Evolutionary conservation across 2,113 vertebrate genomes (phyloP).

Genomic region (Pangasianodon hypophthalmus): DNA sequence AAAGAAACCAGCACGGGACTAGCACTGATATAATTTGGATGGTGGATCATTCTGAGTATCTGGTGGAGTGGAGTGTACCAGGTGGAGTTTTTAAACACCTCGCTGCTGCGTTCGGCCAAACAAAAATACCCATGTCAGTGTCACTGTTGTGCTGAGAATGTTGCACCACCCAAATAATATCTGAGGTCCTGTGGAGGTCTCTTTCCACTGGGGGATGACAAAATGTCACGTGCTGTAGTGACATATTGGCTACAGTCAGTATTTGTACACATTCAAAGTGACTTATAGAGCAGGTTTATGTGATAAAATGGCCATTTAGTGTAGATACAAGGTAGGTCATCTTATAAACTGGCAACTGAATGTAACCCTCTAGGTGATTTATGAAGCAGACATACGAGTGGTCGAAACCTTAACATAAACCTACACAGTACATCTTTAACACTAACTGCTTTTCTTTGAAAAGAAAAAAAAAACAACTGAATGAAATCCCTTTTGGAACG

Average conservation of each 20-base stretch:
- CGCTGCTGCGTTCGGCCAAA: not conserved
- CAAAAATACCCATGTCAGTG: not conserved
- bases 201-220: not conserved
- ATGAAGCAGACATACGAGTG: not conserved
- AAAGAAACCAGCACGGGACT: not conserved
- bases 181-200: not conserved
- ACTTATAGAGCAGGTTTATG: not conserved
- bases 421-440: not conserved
- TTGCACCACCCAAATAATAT: not conserved
- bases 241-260: not conserved
- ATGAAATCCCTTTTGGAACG: not conserved
- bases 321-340: not conserved
- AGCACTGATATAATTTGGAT: not conserved
- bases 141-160: not conserved
- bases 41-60: not conserved
- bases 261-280: not conserved
- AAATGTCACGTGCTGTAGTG: not conserved
- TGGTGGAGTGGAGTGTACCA: not conserved
- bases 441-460: not conserved
- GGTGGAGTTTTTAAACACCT: not conserved
- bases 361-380: not conserved
- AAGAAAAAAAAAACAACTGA: not conserved
- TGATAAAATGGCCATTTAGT: not conserved
- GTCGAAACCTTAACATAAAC: not conserved
- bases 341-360: not conserved